Evolutionary conservation across 1,140 invertebrate species (phyloP), one percentile per base, ranked within the genome.

Genomic region (Sycophila sp.): DNA sequence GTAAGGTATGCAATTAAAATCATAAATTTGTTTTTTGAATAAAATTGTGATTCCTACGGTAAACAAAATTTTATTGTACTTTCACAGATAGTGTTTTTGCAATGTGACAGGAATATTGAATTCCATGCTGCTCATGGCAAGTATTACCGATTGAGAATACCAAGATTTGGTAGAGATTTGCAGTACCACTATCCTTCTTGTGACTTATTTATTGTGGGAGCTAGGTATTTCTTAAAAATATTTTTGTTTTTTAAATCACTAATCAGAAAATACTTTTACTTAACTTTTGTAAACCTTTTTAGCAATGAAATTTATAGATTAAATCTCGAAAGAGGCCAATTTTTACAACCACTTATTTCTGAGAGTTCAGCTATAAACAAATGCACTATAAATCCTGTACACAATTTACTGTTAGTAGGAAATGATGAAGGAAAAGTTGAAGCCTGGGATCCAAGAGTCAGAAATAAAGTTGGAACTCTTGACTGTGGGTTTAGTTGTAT

Each of bases 281-380:
- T n/a, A n/a, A n/a, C 17, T 22, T 59, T 59, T 75, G 45, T 73
- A n/a, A n/a, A n/a, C n/a, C n/a, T 64, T 88, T 90, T 69, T 80
- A 93, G 92, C 63, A 87, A 91, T 85, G 96, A 99, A 83, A 94
- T 99, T 53, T 98, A 97, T 81, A 90, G 98, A 74, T 87, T 99
- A 47, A 99, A 99, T 88, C 88, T 99, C 70, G 96, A 99, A 87
- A 90, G 95, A 81, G 98, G 97, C 0, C 92, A 96, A 78, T 99
- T 99, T 87, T 85, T 98, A 72, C 92, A 93, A 76, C 92, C 97
- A 1, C 92, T 94, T 76, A 85, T 89, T 58, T 92, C 94, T 17
- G 91, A 92, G 55, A 90, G 93, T 7, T 89, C 88, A 69, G 91
- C 92, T 74, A 90, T 96, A 15, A 98, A 98, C 80, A 93, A 92